Conservation (phyloP, 2,888 invertebrate species). For the Cataglyphis rosenhaueri region DNA sequence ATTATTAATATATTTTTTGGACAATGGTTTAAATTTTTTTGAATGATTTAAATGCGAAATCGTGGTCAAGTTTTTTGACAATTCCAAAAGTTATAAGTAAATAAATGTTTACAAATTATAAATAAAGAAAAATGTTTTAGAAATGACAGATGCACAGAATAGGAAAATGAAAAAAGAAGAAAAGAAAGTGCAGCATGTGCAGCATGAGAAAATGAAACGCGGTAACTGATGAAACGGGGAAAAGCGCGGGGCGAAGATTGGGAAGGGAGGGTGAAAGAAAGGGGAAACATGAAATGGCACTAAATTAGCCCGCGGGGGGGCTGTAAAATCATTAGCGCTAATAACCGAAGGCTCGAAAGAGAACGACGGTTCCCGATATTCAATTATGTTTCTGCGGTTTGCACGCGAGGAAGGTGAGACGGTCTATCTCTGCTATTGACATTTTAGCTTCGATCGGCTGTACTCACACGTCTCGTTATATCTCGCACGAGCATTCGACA, state of each 20-base stretch:
- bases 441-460: slow-evolving; percentile 62
- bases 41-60: not conserved
- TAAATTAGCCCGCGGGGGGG: slow-evolving; percentile 66
- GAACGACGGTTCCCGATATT: slow-evolving; percentile 73
- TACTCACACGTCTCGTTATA: slow-evolving; percentile 57
- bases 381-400: slow-evolving; percentile 73
- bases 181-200: not conserved
- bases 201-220: not conserved
- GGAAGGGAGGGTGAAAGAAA: not conserved
- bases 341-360: slow-evolving; percentile 71
- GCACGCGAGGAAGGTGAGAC: slow-evolving; percentile 69
- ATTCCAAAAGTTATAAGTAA: not conserved
- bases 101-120: not conserved
- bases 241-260: not conserved
- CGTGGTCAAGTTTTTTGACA: not conserved
- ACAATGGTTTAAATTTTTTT: not conserved
- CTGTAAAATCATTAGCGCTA: slow-evolving; percentile 75
- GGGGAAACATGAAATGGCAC: slow-evolving; percentile 31
- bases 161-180: not conserved
- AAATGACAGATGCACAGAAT: slow-evolving; percentile 15
- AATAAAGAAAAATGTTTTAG: not conserved
- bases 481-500: slow-evolving; percentile 44
- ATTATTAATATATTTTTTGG: not conserved
- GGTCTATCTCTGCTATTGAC: slow-evolving; percentile 72
- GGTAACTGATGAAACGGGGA: slow-evolving; percentile 27